phyloP scores from a whole-genome alignment of 1,140 invertebrate genomes.

The Drosophila subobscura region DNA sequence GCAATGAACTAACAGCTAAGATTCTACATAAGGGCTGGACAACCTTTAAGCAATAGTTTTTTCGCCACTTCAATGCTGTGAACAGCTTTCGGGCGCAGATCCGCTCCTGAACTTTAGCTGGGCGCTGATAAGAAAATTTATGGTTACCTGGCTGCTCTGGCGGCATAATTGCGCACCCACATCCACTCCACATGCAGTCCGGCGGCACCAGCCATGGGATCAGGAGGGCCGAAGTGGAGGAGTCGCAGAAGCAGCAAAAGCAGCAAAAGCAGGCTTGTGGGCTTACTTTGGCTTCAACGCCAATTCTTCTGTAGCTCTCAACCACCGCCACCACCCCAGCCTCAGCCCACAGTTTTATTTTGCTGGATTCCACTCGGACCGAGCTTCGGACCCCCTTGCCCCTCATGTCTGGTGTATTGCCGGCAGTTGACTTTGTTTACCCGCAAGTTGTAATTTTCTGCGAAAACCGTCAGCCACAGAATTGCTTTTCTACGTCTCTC shows the following conservation, averaged over 20 bases:
- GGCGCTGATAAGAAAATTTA: slow-evolving; percentile 77
- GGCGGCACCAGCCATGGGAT: slow-evolving; percentile 7
- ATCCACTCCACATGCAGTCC: slow-evolving; percentile 42
- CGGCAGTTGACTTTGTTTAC: slow-evolving; percentile 77
- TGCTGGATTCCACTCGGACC: slow-evolving; percentile 1
- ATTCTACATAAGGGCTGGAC: too few relatives aligned
- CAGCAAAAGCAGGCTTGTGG: slow-evolving; percentile 30
- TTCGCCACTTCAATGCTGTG: too few relatives aligned
- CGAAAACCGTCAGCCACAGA: slow-evolving; percentile 75
- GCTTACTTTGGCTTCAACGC: slow-evolving; percentile 59
- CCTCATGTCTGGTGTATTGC: slow-evolving; percentile 25
- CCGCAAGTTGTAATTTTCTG: slow-evolving; percentile 82
- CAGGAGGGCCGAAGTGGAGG: background rate
- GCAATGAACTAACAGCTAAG: too few relatives aligned
- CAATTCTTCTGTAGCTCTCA: slow-evolving; percentile 12
- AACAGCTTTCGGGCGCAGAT: background rate
- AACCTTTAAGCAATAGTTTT: too few relatives aligned
- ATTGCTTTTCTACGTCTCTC: slow-evolving; percentile 63
- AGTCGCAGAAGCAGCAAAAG: background rate
- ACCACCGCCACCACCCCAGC: background rate
- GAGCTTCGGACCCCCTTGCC: background rate
- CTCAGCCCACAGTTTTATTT: background rate
- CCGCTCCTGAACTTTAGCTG: slow-evolving; percentile 51
- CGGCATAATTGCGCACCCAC: slow-evolving; percentile 81
- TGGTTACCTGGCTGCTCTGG: slow-evolving; percentile 68